These are phyloP conservation scores for Choristoneura fumiferana DNA, from an alignment of 1,140 invertebrate genomes.

Conservation along the genomic window DNA sequence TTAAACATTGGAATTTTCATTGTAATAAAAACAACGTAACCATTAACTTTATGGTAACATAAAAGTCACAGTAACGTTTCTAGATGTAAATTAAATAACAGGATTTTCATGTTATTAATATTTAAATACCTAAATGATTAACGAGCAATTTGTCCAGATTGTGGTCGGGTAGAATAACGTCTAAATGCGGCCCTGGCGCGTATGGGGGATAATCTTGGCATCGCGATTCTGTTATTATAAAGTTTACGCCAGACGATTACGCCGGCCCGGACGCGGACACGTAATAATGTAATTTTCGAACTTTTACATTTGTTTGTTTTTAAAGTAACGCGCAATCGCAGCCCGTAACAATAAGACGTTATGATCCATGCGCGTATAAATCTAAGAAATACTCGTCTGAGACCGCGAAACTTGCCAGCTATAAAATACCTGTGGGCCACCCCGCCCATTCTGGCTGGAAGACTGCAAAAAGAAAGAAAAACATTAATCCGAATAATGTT, in stretches of 20 bases:
- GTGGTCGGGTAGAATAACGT: slow-evolving; percentile 15
- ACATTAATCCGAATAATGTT: slow-evolving; percentile 64
- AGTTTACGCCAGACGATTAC: slow-evolving; percentile 46
- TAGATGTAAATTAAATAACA: slow-evolving; percentile 19
- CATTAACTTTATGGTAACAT: slow-evolving; percentile 33
- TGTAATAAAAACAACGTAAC: slow-evolving; percentile 13
- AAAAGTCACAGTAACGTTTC: slow-evolving; percentile 27
- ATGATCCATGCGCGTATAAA: slow-evolving; percentile 23
- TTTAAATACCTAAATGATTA: too few relatives aligned
- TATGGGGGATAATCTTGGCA: slow-evolving; percentile 44
- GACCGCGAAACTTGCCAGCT: slow-evolving; percentile 43
- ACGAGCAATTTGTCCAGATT: not conserved
- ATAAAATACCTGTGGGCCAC: slow-evolving; percentile 43
- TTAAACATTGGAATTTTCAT: not conserved
- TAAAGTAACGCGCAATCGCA: slow-evolving; percentile 27
- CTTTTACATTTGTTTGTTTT: slow-evolving; percentile 40
- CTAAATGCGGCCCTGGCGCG: slow-evolving; percentile 28
- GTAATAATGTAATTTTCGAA: slow-evolving; percentile 49
- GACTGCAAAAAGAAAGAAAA: slow-evolving; percentile 44
- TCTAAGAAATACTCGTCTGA: slow-evolving; percentile 20
- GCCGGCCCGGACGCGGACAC: slow-evolving; percentile 31
- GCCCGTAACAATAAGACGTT: slow-evolving; percentile 25
- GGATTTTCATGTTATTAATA: not conserved
- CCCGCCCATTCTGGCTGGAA: slow-evolving; percentile 52
- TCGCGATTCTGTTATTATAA: slow-evolving; percentile 48